These are phyloP conservation scores for Argopecten irradians DNA, from an alignment of 1,140 invertebrate species.

Conservation along the genomic window DNA sequence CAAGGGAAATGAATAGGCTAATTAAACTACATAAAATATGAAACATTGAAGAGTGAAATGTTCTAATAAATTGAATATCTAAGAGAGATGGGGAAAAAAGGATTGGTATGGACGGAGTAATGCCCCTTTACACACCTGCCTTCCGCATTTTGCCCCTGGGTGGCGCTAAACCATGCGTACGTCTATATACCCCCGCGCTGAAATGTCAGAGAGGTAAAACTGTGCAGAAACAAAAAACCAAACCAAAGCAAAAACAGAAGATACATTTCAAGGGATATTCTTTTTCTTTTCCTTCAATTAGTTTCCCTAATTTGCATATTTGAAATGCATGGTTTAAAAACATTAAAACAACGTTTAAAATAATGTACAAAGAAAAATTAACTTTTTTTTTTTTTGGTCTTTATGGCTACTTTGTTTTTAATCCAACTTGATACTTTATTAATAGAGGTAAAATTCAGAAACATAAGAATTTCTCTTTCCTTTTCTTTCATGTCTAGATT, in stretches of 20 bases:
- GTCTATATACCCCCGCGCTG: constrained; percentile 38
- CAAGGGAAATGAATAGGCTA: neutral
- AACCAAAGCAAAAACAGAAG: constrained; percentile 4
- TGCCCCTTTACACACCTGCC: constrained; percentile 59
- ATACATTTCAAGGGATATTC: neutral
- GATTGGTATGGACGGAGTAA: neutral
- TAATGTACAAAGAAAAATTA: too few species aligned
- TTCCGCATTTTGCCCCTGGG: constrained; percentile 59
- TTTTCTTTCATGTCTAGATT: too few species aligned
- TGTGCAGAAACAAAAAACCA: constrained; percentile 14
- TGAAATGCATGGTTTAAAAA: too few species aligned
- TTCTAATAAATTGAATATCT: neutral
- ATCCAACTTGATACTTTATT: too few species aligned
- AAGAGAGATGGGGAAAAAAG: neutral
- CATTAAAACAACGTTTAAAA: too few species aligned
- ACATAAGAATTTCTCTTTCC: too few species aligned
- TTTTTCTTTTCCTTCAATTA: neutral
- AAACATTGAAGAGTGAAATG: neutral
- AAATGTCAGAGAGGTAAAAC: constrained; percentile 38
- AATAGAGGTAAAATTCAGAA: too few species aligned
- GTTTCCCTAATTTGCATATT: neutral
- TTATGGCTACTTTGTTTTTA: too few species aligned
- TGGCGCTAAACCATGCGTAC: constrained; percentile 33
- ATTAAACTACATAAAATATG: neutral
- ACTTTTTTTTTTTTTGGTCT: too few species aligned